Evolutionary conservation across 30 jellyfish, hydroid and myxozoan genomes (phyloP).

Genomic region (Nemopilema nomurai): DNA sequence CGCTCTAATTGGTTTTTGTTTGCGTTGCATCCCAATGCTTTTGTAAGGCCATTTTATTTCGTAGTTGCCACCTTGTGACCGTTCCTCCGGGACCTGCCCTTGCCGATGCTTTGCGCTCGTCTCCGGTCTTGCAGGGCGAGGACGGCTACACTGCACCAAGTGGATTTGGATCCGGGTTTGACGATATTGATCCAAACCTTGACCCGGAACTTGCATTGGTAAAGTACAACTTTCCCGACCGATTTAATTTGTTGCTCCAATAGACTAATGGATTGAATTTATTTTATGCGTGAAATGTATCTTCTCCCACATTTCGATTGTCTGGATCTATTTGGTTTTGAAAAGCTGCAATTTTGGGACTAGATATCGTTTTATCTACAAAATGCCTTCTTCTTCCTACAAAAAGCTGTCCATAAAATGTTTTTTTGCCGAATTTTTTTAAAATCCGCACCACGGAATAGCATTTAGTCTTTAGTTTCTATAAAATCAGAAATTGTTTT

Average conservation of each 20-base stretch:
- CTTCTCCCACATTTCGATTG: neutral
- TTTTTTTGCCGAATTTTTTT: too few relatives aligned
- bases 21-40: too few relatives aligned
- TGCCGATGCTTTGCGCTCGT: constrained; percentile 81
- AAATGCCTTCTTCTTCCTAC: too few relatives aligned
- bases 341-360: neutral
- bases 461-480: too few relatives aligned
- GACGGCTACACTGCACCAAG: constrained; percentile 86
- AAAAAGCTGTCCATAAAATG: too few relatives aligned
- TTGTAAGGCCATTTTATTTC: neutral
- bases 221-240: too few relatives aligned
- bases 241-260: neutral
- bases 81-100: constrained; percentile 86
- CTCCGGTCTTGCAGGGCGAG: constrained; percentile 89
- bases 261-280: too few relatives aligned
- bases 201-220: constrained; percentile 92
- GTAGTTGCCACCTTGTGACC: constrained; percentile 80
- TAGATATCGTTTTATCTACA: too few relatives aligned
- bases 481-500: too few relatives aligned
- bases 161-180: constrained; percentile 71
- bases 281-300: neutral
- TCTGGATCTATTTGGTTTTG: neutral
- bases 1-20: too few relatives aligned
- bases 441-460: too few relatives aligned
- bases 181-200: constrained; percentile 86